These are phyloP conservation scores for Muntiacus reevesi DNA, from an alignment of 2,113 vertebrate genomes.

Conservation along the genomic window DNA sequence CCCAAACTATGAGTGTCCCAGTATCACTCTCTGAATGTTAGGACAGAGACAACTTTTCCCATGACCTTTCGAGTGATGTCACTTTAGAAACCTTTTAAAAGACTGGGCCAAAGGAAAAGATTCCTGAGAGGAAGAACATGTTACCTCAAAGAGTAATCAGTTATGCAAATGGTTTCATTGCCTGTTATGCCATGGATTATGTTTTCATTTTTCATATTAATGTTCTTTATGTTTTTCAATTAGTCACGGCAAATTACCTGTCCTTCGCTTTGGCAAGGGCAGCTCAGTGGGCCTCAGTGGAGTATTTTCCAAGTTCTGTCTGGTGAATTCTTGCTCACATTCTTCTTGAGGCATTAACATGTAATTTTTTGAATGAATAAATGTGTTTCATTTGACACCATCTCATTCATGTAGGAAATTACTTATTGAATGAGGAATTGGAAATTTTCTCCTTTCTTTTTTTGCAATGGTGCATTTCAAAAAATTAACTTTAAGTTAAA, in stretches of 20 bases:
- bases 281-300: conserved; percentile 47
- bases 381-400: conserved; percentile 24
- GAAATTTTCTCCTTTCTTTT: not conserved
- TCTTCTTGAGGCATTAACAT: conserved; percentile 63
- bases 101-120: not conserved
- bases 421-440: not conserved
- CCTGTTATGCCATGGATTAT: conserved; percentile 66
- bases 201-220: conserved; percentile 81
- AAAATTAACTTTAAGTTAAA: conserved; percentile 48
- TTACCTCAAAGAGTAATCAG: conserved; percentile 56
- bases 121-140: not conserved
- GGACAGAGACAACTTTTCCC: not conserved
- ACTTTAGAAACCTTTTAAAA: conserved; percentile 34
- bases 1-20: not conserved
- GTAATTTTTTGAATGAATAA: conserved; percentile 51
- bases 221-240: conserved; percentile 80
- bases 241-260: conserved; percentile 84
- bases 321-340: conserved; percentile 59
- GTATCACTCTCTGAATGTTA: not conserved
- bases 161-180: conserved; percentile 23
- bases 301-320: conserved; percentile 66
- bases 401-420: conserved; percentile 19
- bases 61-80: conserved; percentile 22
- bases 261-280: conserved; percentile 77
- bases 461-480: not conserved